Base-by-base conservation (phyloP, 2,888 invertebrate species). In the Cryptocephalus primarius region DNA sequence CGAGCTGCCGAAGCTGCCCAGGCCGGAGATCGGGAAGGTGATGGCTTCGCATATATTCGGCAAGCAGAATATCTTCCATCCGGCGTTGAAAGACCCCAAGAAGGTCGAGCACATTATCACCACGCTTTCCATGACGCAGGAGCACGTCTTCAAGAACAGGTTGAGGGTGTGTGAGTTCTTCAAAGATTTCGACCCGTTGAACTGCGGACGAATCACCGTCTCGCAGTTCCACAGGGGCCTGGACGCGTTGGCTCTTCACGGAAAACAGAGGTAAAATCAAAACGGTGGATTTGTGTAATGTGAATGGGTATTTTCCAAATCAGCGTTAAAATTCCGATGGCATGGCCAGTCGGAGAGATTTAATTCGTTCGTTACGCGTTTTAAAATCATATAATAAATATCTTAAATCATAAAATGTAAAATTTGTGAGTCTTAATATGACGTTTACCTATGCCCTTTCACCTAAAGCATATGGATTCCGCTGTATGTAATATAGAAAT, bases 161-260 rank as follows among this genome's bases (percentile, higher is more conserved):
- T 68, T 88, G 43, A 72, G 85, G 40, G 76, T 83, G 32, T 74
- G 75, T 0, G 81, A 84, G 60, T 87, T 84, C 61, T 80, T 88
- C 49, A 78, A 79, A 82, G 78, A 79, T 59, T 87, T 78, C 60
- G 88, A 88, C 70, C 70, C 75, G 0, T 65, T 84, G 50, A 79
- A 82, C 60, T 71, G 75, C 48, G 87, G 88, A 0, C 77, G 77
- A 58, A 78, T 88, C 43, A 78, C 82, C 1, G 75, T 77, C 50
- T 77, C 80, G 55, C 83, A 85, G 66, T 87, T 88, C 65, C 75
- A 79, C 40, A 78, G 87, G 52, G 83, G 79, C 4, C 65, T 88
- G 50, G 82, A 83, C 60, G 71, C 70, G 9, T 72, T 85, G 64
- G 84, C 85, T 1, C 71, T 85, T 48, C 78, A 79, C 33, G 72